Evolutionary conservation across 2,888 invertebrate species (phyloP), one percentile per base, ranked within the genome.

Genomic region (Troilus luridus): DNA sequence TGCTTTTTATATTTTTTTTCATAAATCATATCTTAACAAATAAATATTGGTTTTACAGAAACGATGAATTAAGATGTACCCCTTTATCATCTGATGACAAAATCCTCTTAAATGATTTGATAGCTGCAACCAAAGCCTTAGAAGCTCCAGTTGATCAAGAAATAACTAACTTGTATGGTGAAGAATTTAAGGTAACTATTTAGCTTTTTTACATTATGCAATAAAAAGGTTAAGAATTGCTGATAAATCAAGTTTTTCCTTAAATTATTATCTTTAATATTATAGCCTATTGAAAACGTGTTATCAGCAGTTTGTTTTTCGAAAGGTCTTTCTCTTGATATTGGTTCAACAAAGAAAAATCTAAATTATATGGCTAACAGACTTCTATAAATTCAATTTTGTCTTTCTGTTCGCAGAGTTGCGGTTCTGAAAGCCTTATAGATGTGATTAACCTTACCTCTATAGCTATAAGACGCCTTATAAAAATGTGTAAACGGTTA

Each of bases 391-490:
- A 41, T 77, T 41, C 17, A 14, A 6, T 77, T 10, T n/a, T 12
- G 21, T 0, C 41, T 77, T 91, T 56, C n/a, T 58, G 12, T 64
- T 88, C 14, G 0, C 54, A 91, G 91, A 90, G 85, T 59, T 91
- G 89, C 67, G 91, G 91, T 60, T 91, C 92, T 27, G 91, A 92
- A 77, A 96, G 96, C 88, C 94, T 98, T 10, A 95, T 98, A 91
- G 97, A 97, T 93, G 97, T 98, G 58, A 97, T 98, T 92, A 98
- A 98, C 95, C 95, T 98, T 93, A 98, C 98, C 0, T 98, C 99
- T 7, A 96, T 98, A 91, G 98, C 98, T 8, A 98, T 99, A 92
- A 95, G 98, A 92, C 95, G 99, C 91, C 95, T 97, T 91, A 95
- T 96, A 91, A 95, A 95, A 93, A 96, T 96, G 95, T 95, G 95